Evolutionary conservation across 2,113 vertebrate genomes (phyloP).

Genomic region (Sphyrna mokarran): DNA sequence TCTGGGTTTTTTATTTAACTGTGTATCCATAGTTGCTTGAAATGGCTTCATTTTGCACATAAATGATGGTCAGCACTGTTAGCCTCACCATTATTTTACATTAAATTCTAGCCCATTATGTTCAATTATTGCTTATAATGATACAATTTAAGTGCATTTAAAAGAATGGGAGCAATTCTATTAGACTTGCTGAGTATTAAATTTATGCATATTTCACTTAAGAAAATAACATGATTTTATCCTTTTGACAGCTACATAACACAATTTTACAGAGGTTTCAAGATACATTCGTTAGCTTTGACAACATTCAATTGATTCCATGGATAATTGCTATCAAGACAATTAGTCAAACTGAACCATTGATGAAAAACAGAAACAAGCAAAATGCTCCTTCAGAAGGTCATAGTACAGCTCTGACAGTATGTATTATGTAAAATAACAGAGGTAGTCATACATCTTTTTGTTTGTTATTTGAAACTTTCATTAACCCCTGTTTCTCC

Average conservation of each 20-base stretch:
- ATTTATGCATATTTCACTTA: neutral
- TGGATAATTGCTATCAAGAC: neutral
- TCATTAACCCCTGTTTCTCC: neutral
- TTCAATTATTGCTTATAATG: neutral
- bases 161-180: neutral
- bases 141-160: neutral
- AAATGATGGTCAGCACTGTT: neutral
- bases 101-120: neutral
- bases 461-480: neutral
- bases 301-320: neutral
- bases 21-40: neutral
- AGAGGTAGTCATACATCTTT: neutral
- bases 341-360: neutral
- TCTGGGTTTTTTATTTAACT: neutral
- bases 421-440: neutral
- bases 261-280: neutral
- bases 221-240: neutral
- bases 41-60: neutral
- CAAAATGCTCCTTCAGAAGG: neutral
- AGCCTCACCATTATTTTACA: neutral
- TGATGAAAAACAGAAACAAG: neutral
- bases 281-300: neutral
- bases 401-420: neutral
- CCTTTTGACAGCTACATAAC: neutral
- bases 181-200: neutral